Base-by-base conservation (phyloP, 2,888 invertebrate genomes). In the Melanostoma scalare region DNA sequence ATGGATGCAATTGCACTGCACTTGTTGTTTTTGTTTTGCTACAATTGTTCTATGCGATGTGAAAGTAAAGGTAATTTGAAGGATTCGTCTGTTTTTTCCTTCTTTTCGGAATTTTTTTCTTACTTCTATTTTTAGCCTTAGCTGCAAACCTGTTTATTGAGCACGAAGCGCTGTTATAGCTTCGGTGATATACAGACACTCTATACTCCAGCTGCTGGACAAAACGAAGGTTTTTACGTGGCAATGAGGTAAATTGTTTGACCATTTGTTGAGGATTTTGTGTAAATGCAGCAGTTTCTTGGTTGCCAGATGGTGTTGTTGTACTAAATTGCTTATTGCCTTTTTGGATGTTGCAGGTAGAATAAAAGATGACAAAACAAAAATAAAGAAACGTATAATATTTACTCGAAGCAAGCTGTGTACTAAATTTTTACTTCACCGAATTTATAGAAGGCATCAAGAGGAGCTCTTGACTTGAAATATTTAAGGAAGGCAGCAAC, bases 241-340 rank as follows among this genome's bases (percentile, higher is more conserved):
- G 72, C 81, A 81, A 81, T 77, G 72, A 77, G 72, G 81, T 81
- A 81, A 81, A 81, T 81, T 72, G 67, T 67, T 77, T 77, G 81
- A 77, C 77, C 81, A 72, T 81, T 77, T 81, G 77, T 67, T 20
- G 61, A 61, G 61, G 44, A 81, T 68, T 80, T 81, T 50, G 63
- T 81, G 77, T 71, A 55, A 61, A 40, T 76, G 55, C 68, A 77
- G 81, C 76, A 75, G 58, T 75, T 75, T 60, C 60, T 75, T 44
- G 60, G 44, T 31, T 48, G 65, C 71, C 71, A 67, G 63, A 55
- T 76, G 58, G 38, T 72, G 71, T 76, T 72, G 81, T 71, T 76
- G 50, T 53, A 56, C 8, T 40, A 50, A 50, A 71, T 58, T 71
- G 60, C 55, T 55, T 56, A 60, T 60, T 71, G 67, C 38, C 38